Percentiles rank a stretch among this genome's conserved stretches.
phyloP scores from a whole-genome alignment of 2,888 invertebrate genomes.

The Boloria selene region DNA sequence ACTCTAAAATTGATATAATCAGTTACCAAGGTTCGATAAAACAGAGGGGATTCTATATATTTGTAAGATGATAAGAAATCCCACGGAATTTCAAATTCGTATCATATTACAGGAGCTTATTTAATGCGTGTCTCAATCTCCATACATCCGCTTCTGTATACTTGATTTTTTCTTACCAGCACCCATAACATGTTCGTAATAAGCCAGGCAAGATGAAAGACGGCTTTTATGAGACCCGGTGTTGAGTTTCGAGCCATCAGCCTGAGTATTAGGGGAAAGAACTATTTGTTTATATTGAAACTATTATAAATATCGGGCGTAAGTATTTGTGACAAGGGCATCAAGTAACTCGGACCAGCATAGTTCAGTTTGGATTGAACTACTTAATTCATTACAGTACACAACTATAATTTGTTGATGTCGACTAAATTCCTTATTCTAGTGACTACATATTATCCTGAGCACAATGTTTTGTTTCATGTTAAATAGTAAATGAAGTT shows the following conservation, averaged over 20 bases:
- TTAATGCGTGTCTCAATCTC: conserved; percentile 56
- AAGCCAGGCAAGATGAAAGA: conserved; percentile 72
- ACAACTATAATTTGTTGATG: not conserved
- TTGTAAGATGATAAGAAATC: conserved; percentile 40
- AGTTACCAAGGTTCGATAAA: conserved; percentile 8
- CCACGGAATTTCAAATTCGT: conserved; percentile 44
- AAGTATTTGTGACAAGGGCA: conserved; percentile 33
- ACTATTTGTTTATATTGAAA: conserved; percentile 64
- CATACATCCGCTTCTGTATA: conserved; percentile 57
- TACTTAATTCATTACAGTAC: not conserved
- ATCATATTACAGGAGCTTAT: conserved; percentile 71
- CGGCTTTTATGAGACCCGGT: conserved; percentile 66
- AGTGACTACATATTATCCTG: too few relatives aligned
- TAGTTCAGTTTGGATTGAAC: not conserved
- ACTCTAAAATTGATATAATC: not conserved
- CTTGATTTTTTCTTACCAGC: conserved; percentile 49
- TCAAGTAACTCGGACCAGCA: conserved; percentile 32
- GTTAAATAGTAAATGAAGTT: too few relatives aligned
- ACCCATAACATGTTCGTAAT: conserved; percentile 60
- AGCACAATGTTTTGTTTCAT: too few relatives aligned
- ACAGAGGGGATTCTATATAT: conserved; percentile 15
- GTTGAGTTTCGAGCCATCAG: conserved; percentile 64
- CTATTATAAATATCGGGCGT: conserved; percentile 59
- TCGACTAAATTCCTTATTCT: not conserved
- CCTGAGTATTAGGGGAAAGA: conserved; percentile 48